phyloP scores from a whole-genome alignment of 2,113 vertebrate species.

The Tautogolabrus adspersus region DNA sequence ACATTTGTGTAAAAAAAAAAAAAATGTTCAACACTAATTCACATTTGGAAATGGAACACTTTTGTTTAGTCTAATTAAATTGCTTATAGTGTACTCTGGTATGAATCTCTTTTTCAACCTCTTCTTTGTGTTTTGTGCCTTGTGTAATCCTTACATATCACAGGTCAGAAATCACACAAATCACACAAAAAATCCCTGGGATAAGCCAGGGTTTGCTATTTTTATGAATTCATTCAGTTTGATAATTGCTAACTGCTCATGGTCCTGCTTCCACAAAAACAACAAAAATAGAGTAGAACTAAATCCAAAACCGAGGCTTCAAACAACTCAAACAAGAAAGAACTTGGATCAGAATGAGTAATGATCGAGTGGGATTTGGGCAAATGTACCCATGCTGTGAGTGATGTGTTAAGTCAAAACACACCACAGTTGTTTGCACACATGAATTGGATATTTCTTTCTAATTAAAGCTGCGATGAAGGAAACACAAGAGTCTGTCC shows the following conservation, averaged over 20 bases:
- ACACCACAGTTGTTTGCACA: not conserved
- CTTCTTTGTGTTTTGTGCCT: not conserved
- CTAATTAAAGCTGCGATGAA: conserved; percentile 49
- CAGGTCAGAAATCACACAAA: not conserved
- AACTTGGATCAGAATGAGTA: not conserved
- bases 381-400: conserved; percentile 28
- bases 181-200: not conserved
- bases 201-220: not conserved
- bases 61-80: not conserved
- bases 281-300: not conserved
- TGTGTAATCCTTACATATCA: not conserved
- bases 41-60: not conserved
- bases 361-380: conserved; percentile 14
- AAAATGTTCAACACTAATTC: not conserved
- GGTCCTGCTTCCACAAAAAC: not conserved
- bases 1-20: not conserved
- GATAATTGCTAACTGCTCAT: not conserved
- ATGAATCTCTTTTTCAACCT: not conserved
- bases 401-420: conserved; percentile 15
- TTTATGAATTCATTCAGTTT: not conserved
- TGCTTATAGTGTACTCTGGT: not conserved
- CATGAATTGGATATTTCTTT: conserved; percentile 22
- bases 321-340: not conserved
- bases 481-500: conserved; percentile 15
- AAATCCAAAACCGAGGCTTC: not conserved